Evolutionary conservation across 2,888 invertebrate species (phyloP).

Genomic region (Julus scandinavius): DNA sequence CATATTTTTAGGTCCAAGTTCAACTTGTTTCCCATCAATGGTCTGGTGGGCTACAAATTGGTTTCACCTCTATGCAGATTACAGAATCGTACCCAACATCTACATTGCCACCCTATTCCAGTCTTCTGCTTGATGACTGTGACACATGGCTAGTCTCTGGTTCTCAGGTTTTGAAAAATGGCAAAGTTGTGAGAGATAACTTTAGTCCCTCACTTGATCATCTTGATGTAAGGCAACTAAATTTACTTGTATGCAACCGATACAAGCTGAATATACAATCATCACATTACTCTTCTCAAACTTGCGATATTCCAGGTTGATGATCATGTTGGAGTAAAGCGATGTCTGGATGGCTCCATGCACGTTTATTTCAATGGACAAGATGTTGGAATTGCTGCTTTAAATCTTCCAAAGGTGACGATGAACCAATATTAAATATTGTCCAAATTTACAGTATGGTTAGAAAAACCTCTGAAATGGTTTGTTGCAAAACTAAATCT

Average conservation of each 20-base stretch:
- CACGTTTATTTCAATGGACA: slow-evolving; percentile 84
- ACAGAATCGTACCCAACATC: slow-evolving; percentile 73
- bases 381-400: slow-evolving; percentile 79
- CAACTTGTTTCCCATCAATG: slow-evolving; percentile 73
- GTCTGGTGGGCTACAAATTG: slow-evolving; percentile 81
- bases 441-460: background rate
- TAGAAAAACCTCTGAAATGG: background rate
- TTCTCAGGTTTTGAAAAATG: slow-evolving; percentile 77
- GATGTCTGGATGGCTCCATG: slow-evolving; percentile 74
- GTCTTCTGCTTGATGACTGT: slow-evolving; percentile 67
- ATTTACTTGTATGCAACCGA: background rate
- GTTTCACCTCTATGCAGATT: slow-evolving; percentile 73
- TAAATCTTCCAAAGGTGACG: slow-evolving; percentile 79
- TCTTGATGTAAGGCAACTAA: slow-evolving; percentile 70
- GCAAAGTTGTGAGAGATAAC: slow-evolving; percentile 74
- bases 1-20: slow-evolving; percentile 68
- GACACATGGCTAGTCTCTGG: slow-evolving; percentile 74
- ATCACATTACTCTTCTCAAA: slow-evolving; percentile 4
- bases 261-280: background rate
- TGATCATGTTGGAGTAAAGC: slow-evolving; percentile 78
- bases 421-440: background rate
- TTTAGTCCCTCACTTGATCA: slow-evolving; percentile 82
- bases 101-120: slow-evolving; percentile 67
- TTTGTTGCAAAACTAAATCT: background rate
- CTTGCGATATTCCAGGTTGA: slow-evolving; percentile 68